Evolutionary conservation across 2,888 invertebrate species (phyloP), one percentile per base, ranked within the genome.

Genomic region (Leptarthrus brevirostris): DNA sequence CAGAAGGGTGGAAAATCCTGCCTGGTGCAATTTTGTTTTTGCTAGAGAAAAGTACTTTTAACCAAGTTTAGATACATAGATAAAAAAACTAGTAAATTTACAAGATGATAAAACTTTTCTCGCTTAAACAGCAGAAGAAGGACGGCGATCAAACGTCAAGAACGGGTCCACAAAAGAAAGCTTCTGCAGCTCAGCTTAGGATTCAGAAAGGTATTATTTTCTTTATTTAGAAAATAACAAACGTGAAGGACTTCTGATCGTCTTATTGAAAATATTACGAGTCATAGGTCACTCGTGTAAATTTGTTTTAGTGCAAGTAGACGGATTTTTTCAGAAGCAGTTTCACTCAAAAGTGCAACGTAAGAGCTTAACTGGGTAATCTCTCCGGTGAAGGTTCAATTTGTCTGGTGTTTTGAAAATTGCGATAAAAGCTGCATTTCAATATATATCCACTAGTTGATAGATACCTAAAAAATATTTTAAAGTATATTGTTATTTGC

Each of bases 41-140:
- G 26, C 12, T 26, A 8, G 24, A 47, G 47, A 47, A 24, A 66
- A 24, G 34, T 20, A 14, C 36, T 20, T 66, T 16, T 24, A 66
- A 66, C 24, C 24, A 22, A 12, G 14, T 47, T 66, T 66, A 24
- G 47, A 66, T 66, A 66, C 8, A 66, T 34, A 47, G 6, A 22
- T 34, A 47, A 44, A 66, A 69, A 20, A 30, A 52, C 3, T 69
- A 34, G 49, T 26, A 49, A 69, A 69, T 30, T 12, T 34, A 52
- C 56, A 81, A 81, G 79, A 98, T 98, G 98, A 97, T 98, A 86
- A 97, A 97, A 90, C 90, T 98, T 87, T 98, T 98, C 90, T 96
- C 97, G 80, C 88, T 98, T 84, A 98, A 98, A 88, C 96, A 98
- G 89, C 96, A 97, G 87, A 96, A 97, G 88, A 97, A 97, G 89